A percentile compares a stretch with the other conserved stretches of the same genome.
These are phyloP conservation scores for Spodoptera littoralis DNA, from an alignment of 2,888 invertebrate genomes.

Conservation along the genomic window DNA sequence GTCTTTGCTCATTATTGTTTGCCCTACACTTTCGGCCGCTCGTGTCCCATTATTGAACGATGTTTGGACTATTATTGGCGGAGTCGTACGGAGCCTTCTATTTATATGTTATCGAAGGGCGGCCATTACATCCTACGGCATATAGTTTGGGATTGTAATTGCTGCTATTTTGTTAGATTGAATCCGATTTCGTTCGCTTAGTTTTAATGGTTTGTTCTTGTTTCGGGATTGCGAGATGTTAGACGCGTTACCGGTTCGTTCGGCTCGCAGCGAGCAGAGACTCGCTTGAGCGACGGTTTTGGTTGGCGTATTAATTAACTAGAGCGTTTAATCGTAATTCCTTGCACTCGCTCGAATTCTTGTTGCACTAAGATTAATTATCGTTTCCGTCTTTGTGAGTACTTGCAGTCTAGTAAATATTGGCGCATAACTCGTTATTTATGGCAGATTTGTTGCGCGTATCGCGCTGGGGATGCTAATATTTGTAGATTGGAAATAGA, in stretches of 20 bases:
- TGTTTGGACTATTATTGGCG: constrained; percentile 82
- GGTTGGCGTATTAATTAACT: constrained; percentile 65
- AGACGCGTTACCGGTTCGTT: constrained; percentile 42
- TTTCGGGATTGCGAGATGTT: constrained; percentile 63
- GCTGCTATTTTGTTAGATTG: constrained; percentile 82
- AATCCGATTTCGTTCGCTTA: constrained; percentile 75
- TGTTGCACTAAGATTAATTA: constrained; percentile 70
- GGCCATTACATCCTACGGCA: constrained; percentile 74
- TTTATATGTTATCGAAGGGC: constrained; percentile 81
- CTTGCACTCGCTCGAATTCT: constrained; percentile 64
- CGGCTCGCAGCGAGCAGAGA: constrained; percentile 8
- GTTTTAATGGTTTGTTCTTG: constrained; percentile 73
- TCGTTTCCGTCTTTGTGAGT: constrained; percentile 59
- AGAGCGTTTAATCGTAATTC: constrained; percentile 65
- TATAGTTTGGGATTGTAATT: constrained; percentile 83
- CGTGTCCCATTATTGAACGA: constrained; percentile 82
- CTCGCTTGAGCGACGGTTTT: constrained; percentile 56
- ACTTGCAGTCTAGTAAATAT: constrained; percentile 53
- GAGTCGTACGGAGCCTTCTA: constrained; percentile 71
- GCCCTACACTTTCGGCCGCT: constrained; percentile 77
- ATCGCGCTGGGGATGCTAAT: constrained; percentile 14
- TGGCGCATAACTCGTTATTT: constrained; percentile 18
- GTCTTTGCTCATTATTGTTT: constrained; percentile 82
- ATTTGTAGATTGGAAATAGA: constrained; percentile 44
- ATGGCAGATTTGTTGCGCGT: constrained; percentile 24